Evolutionary conservation across 2,797 vertebrate genomes (phyloP), one percentile per base, ranked within the genome.

Genomic region (Catamblyrhynchus diadema): DNA sequence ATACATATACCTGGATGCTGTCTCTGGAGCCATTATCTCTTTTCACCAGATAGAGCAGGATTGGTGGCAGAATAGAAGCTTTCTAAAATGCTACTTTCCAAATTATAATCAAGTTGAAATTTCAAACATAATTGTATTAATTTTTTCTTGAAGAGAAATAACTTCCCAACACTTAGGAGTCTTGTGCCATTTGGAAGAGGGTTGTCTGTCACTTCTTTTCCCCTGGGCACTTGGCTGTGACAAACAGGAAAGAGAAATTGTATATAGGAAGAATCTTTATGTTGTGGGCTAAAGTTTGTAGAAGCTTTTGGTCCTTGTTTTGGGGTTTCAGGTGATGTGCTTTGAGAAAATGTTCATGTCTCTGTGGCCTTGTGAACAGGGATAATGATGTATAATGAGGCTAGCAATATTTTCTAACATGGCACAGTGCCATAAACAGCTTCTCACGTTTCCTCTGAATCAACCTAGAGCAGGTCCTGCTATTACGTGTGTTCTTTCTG

Each of bases 401-500:
- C 25, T 81, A 50, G 72, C 78, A 81, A 9, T 78, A 56, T 19
- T 82, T 66, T 51, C 32, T 60, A 4, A 10, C n/a, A 16, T 7
- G 30, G 25, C 30, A 32, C 12, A 33, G n/a, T 65, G 45, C 67
- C 24, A 56, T 84, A 30, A 81, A 59, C 39, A 85, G 47, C 51
- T 79, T 65, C 51, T 88, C 20, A 17, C 5, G 7, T 62, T 83
- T 81, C 47, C 44, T 30, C 24, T 73, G 10, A 86, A 51, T 42
- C 78, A 83, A 4, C 25, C 30, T 27, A 32, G 27, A 64, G 30
- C 14, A 88, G 50, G n/a, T 72, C 24, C 61, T 65, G 24, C 42
- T 81, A 7, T 78, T 71, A 23, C 0, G 0, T 61, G 2, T 61
- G 3, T 81, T 67, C 39, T 62, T 69, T 61, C 33, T 33, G n/a